Conservation (phyloP, 2,888 invertebrate species). For the Clitarchus hookeri region DNA sequence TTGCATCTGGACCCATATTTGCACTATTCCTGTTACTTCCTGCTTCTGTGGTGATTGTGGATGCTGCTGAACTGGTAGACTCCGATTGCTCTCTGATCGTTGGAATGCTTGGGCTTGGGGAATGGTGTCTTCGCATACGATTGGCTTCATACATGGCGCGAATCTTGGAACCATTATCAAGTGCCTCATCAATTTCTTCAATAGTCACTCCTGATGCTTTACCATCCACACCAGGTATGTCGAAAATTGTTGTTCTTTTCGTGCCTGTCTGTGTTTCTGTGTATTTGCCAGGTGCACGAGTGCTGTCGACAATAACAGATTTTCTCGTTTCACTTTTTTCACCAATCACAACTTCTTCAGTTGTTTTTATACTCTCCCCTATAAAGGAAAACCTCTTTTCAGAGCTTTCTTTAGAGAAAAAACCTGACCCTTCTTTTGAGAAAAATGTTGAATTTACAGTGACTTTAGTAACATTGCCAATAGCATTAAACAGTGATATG, state of each 20-base stretch:
- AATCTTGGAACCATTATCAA: conserved; percentile 30
- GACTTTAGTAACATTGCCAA: conserved; percentile 62
- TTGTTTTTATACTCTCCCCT: conserved; percentile 41
- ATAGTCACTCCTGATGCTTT: conserved; percentile 29
- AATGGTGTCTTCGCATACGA: conserved; percentile 42
- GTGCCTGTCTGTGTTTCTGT: background rate
- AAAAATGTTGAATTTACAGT: conserved; percentile 59
- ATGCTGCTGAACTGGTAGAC: conserved; percentile 37
- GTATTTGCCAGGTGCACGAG: conserved; percentile 27
- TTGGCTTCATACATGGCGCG: conserved; percentile 37
- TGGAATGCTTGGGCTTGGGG: conserved; percentile 47
- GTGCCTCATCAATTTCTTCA: conserved; percentile 36
- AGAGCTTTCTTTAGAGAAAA: conserved; percentile 43
- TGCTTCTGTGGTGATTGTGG: conserved; percentile 33
- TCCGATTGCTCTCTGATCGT: conserved; percentile 47
- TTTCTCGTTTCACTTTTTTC: conserved; percentile 47
- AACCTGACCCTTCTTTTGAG: conserved; percentile 56
- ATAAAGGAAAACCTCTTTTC: conserved; percentile 43
- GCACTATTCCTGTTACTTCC: conserved; percentile 28
- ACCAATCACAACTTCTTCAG: conserved; percentile 43
- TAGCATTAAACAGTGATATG: conserved; percentile 66
- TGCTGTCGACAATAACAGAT: conserved; percentile 23
- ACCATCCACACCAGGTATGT: background rate
- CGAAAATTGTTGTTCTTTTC: conserved; percentile 18
- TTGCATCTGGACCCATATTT: conserved; percentile 14